Base-by-base conservation (phyloP, 2,888 invertebrate genomes). In the Melanostoma scalare region DNA sequence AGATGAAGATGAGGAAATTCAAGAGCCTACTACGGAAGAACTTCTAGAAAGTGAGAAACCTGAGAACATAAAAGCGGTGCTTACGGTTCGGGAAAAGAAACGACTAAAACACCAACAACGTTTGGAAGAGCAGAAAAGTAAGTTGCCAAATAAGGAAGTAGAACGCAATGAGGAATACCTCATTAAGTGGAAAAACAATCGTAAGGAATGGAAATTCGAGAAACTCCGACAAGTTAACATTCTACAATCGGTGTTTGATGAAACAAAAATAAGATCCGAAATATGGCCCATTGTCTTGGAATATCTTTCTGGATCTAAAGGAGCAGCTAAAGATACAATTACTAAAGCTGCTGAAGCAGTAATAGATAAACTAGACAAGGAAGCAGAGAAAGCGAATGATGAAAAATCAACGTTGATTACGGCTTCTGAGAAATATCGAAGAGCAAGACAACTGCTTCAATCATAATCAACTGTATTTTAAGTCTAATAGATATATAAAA, bases 151-250 rank as follows among this genome's bases (percentile, higher is more conserved):
- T 68, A 93, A 93, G 69, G 92, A 93, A 8, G 93, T 93, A 86
- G 90, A 93, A 53, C 94, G 94, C 78, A 94, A 94, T 77, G 91
- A 94, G 20, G 94, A 92, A 87, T 96, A 96, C 88, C 89, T 96
- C 63, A 93, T 93, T 1, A 93, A 94, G 87, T 96, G 96, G 96
- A 95, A 95, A 89, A 92, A 95, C 88, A 92, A 93, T 79, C 93
- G 91, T 85, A 91, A 90, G 53, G 93, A 95, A 87, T 96, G 96
- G 96, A 96, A 96, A 89, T 96, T 96, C 89, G 95, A 95, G 90
- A 96, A 96, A 90, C 90, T 94, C 1, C 93, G 94, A 79, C 96
- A 96, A 91, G 93, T 94, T n/a, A 96, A 95, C 93, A 91, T 96
- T 61, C 94, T 94, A 86, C 94, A 94, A 85, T 93, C 95, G 87